Conservation (phyloP, 1,140 invertebrate species). For the Aphaenogaster rudis region DNA sequence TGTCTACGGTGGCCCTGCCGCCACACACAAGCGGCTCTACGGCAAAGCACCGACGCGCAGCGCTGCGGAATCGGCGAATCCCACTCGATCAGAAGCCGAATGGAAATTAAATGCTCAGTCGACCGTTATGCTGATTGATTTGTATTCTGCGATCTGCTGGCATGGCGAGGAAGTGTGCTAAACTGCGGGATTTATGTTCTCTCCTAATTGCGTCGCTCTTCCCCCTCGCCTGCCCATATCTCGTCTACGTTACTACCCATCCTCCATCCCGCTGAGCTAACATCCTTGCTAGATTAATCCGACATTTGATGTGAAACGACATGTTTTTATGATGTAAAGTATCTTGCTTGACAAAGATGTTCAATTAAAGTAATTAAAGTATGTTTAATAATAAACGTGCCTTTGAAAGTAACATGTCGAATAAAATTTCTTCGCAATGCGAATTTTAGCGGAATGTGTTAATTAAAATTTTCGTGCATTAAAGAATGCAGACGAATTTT, state of each 20-base stretch:
- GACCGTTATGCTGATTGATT: constrained; percentile 86
- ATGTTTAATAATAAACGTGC: background rate
- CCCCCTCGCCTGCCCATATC: constrained; percentile 14
- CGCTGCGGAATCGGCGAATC: constrained; percentile 54
- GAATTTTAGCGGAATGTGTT: background rate
- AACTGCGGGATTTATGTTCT: constrained; percentile 86
- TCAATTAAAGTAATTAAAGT: constrained; percentile 50
- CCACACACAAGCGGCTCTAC: constrained; percentile 37
- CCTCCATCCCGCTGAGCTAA: constrained; percentile 33
- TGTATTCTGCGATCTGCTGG: constrained; percentile 85
- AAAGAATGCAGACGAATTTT: background rate
- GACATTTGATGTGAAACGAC: constrained; percentile 43
- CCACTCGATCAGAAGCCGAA: constrained; percentile 78
- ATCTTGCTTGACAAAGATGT: constrained; percentile 15
- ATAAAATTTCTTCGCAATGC: constrained; percentile 15
- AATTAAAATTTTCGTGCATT: background rate
- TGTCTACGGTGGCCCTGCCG: constrained; percentile 50
- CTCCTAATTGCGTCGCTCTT: constrained; percentile 83
- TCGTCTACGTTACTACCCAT: constrained; percentile 26
- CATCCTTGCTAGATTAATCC: constrained; percentile 45
- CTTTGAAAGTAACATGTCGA: background rate
- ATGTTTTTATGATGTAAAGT: constrained; percentile 31
- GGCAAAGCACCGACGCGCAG: constrained; percentile 54
- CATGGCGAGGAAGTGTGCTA: constrained; percentile 84
- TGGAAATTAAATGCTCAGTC: constrained; percentile 87